These are phyloP conservation scores for Athene cunicularia DNA, from an alignment of 2,113 vertebrate species.

Conservation along the genomic window DNA sequence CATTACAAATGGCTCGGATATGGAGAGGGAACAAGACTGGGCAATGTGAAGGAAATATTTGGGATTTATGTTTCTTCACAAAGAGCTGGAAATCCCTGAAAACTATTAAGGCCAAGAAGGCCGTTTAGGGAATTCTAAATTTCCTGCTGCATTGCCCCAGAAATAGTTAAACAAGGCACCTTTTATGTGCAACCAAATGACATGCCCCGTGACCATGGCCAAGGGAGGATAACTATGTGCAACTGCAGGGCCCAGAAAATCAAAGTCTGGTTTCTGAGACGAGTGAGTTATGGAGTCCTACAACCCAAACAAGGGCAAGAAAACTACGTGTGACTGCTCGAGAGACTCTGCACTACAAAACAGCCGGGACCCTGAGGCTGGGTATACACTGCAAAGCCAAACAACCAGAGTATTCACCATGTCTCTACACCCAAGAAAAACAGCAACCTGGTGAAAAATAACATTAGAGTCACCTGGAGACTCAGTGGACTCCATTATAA, in stretches of 20 bases:
- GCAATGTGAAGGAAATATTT: background rate
- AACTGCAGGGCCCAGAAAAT: background rate
- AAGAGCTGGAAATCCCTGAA: background rate
- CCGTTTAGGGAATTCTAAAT: background rate
- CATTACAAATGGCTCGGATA: rapidly evolving
- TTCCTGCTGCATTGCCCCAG: background rate
- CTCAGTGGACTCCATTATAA: background rate
- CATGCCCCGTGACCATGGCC: background rate
- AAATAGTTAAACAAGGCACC: background rate
- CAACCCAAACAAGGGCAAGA: background rate
- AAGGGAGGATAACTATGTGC: background rate
- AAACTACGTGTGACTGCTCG: background rate
- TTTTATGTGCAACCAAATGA: background rate
- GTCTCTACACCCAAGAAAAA: background rate
- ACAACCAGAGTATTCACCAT: background rate
- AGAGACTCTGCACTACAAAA: background rate
- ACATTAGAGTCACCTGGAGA: background rate
- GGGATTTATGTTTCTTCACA: background rate
- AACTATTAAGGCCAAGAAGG: background rate
- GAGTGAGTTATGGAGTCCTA: background rate
- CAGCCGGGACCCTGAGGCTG: background rate
- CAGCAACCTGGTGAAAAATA: background rate
- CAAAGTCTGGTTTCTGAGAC: background rate
- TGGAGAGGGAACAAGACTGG: background rate
- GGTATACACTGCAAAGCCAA: background rate